These are phyloP conservation scores for Chrysogorgia sp. DNA, from an alignment of 92 coral and sea anemone genomes.

Conservation along the genomic window DNA sequence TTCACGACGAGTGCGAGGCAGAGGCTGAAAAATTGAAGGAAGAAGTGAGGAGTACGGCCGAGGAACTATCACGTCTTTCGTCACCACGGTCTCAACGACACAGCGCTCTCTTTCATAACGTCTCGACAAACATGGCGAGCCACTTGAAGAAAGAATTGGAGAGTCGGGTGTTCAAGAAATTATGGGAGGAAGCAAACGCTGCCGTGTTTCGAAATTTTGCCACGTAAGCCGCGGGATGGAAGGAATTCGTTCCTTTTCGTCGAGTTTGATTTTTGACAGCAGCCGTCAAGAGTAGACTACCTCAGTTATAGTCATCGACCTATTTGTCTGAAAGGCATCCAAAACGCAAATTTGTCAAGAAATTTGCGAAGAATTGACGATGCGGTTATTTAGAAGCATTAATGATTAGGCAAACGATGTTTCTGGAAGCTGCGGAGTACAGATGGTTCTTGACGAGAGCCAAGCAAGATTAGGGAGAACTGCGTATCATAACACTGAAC, in stretches of 20 bases:
- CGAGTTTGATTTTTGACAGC: not conserved
- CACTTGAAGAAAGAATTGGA: conserved; percentile 21
- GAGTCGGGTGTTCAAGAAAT: conserved; percentile 26
- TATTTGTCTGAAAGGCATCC: not conserved
- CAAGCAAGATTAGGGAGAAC: not conserved
- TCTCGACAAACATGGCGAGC: conserved; percentile 14
- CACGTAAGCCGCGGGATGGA: not conserved
- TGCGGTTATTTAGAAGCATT: not conserved
- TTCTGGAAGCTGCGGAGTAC: not conserved
- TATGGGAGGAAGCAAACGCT: conserved; percentile 42
- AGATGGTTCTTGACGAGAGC: not conserved
- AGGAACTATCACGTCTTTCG: conserved; percentile 11
- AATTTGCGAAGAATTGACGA: no score
- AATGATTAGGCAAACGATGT: not conserved
- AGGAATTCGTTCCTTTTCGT: not conserved
- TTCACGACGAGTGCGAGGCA: conserved; percentile 21
- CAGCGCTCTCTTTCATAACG: conserved; percentile 10
- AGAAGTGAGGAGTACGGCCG: conserved; percentile 23
- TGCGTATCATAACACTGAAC: not conserved
- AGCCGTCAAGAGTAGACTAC: not conserved
- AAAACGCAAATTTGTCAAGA: no score
- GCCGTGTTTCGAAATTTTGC: conserved; percentile 35
- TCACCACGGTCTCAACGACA: conserved; percentile 44
- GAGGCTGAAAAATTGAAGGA: conserved; percentile 14
- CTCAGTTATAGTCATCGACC: not conserved